Percentiles rank a stretch among this genome's conserved stretches.
Evolutionary conservation across 2,797 vertebrate genomes (phyloP).

Genomic region (Oreortyx pictus): DNA sequence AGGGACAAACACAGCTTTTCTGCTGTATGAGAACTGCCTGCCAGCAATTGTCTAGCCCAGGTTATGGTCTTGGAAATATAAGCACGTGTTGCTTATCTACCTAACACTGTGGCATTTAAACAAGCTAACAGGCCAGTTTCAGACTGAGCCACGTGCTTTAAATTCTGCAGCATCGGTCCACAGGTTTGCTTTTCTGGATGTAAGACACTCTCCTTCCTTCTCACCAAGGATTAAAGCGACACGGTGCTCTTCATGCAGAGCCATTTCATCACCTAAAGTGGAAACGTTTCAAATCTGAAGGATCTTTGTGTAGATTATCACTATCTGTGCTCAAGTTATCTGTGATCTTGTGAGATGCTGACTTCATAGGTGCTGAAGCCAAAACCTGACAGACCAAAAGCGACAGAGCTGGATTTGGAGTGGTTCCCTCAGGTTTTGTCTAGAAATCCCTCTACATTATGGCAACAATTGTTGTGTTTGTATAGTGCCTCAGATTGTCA

Average conservation of each 20-base stretch:
- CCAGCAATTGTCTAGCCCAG: constrained; percentile 28
- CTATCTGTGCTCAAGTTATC: not conserved
- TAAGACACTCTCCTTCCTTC: not conserved
- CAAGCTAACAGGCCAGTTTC: constrained; percentile 43
- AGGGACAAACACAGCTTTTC: not conserved
- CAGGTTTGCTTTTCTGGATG: not conserved
- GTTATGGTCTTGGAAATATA: not conserved
- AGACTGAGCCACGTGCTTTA: constrained; percentile 22
- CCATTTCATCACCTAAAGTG: not conserved
- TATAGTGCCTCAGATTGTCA: not conserved
- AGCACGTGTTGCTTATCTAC: not conserved
- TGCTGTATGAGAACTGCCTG: not conserved
- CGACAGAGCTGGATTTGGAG: no score
- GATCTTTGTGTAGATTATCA: not conserved
- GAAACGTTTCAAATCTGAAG: not conserved
- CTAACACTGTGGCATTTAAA: constrained; percentile 8
- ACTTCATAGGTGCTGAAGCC: not conserved
- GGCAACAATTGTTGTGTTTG: not conserved
- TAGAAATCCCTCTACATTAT: not conserved
- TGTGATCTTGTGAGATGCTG: not conserved
- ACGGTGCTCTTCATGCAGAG: not conserved
- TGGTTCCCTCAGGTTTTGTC: not conserved
- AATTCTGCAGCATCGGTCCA: not conserved
- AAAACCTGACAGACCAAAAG: not conserved
- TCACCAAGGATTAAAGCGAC: not conserved